These are phyloP conservation scores for Lepidonotus clava DNA, from an alignment of 2,888 invertebrate genomes.

Conservation along the genomic window DNA sequence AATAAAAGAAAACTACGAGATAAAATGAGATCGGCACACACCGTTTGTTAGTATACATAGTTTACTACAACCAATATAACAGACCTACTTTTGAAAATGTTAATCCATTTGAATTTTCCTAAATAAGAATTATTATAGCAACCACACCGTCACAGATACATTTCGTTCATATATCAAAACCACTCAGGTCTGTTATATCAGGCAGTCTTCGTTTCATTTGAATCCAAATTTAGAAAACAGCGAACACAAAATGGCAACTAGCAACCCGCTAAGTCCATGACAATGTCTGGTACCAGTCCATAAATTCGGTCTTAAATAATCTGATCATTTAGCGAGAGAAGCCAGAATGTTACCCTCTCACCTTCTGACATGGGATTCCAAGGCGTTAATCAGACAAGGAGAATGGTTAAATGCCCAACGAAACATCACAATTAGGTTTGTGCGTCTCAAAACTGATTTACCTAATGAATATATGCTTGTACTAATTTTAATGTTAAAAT, in stretches of 20 bases:
- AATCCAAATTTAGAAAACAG: not conserved
- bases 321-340: not conserved
- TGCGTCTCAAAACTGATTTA: not conserved
- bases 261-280: not conserved
- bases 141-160: no score
- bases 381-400: not conserved
- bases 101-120: no score
- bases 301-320: not conserved
- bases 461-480: no score
- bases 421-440: not conserved
- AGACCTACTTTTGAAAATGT: no score
- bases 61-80: no score
- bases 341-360: slow-evolving; percentile 1
- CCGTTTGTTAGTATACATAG: no score
- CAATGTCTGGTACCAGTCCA: not conserved
- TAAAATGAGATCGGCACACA: no score
- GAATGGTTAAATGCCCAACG: not conserved
- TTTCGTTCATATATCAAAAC: no score
- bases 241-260: not conserved
- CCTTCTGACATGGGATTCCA: not conserved
- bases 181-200: not conserved
- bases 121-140: no score
- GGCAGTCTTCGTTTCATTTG: not conserved
- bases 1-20: no score
- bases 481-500: no score